phyloP scores from a whole-genome alignment of 2,797 vertebrate genomes.

The Botia kubotai region DNA sequence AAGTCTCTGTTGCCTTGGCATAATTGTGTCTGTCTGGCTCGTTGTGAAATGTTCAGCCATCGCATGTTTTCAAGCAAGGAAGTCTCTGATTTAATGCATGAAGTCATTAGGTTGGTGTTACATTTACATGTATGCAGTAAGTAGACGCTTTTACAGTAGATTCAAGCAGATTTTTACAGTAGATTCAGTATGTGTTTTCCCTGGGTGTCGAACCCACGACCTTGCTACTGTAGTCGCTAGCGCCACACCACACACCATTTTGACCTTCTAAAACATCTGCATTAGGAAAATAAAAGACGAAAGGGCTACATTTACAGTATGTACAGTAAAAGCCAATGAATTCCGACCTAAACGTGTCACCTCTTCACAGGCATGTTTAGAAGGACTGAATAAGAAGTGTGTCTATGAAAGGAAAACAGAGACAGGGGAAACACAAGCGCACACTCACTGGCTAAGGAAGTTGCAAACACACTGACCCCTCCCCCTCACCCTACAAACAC shows the following conservation, averaged over 20 bases:
- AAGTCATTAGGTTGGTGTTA: slow-evolving; percentile 35
- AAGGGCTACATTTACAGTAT: slow-evolving; percentile 30
- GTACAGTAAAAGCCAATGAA: slow-evolving; percentile 30
- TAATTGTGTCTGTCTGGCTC: slow-evolving; percentile 20
- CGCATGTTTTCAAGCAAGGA: slow-evolving; percentile 22
- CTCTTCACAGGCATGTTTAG: slow-evolving; percentile 45
- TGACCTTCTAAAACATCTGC: background rate
- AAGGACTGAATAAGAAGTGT: slow-evolving; percentile 59
- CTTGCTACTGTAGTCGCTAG: background rate
- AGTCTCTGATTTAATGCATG: slow-evolving; percentile 17
- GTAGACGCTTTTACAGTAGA: background rate
- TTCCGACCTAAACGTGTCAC: slow-evolving; percentile 36
- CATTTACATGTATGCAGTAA: background rate
- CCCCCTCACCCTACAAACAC: slow-evolving; percentile 56
- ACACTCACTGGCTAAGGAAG: slow-evolving; percentile 45
- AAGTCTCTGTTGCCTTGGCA: slow-evolving; percentile 38
- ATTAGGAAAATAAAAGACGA: slow-evolving; percentile 27
- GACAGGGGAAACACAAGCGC: slow-evolving; percentile 55
- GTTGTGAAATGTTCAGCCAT: slow-evolving; percentile 28
- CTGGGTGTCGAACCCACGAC: background rate
- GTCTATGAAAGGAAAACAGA: slow-evolving; percentile 59
- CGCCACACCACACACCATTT: background rate
- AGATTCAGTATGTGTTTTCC: background rate
- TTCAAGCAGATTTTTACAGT: no score
- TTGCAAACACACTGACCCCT: slow-evolving; percentile 43